Evolutionary conservation across 2,797 vertebrate species (phyloP).

Genomic region (Thalassophryne amazonica): DNA sequence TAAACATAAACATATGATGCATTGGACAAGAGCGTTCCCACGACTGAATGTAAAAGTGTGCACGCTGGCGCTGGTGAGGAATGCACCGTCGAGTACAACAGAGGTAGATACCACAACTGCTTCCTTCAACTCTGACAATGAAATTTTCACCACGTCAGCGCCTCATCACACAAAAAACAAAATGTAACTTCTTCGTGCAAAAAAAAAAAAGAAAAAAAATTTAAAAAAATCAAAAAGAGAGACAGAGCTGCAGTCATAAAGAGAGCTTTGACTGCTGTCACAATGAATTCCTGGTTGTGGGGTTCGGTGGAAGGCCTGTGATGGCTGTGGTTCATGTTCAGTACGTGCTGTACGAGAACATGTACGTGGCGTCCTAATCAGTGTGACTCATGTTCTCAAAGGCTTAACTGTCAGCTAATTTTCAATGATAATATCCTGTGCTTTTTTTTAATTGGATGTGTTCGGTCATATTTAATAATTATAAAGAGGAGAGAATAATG

Average conservation of each 20-base stretch:
- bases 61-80: neutral
- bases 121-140: neutral
- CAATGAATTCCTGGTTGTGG: constrained; percentile 28
- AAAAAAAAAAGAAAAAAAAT: too few species aligned
- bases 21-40: constrained; percentile 4
- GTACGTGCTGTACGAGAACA: constrained; percentile 15
- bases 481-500: neutral
- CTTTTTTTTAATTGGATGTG: constrained; percentile 1
- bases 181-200: constrained; percentile 15
- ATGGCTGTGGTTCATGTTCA: constrained; percentile 43
- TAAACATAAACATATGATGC: constrained; percentile 24
- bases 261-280: constrained; percentile 27
- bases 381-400: constrained; percentile 3
- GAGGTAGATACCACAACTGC: neutral
- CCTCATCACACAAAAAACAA: neutral
- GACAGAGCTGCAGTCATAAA: too few species aligned
- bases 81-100: neutral
- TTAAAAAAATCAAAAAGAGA: too few species aligned
- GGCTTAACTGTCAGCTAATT: neutral
- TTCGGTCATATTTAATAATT: neutral
- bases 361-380: constrained; percentile 33
- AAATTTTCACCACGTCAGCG: constrained; percentile 5
- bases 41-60: constrained; percentile 4
- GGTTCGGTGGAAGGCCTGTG: constrained; percentile 39
- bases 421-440: neutral